phyloP scores from a whole-genome alignment of 2,797 vertebrate genomes.

The Ctenochaetus hawaiiensis region DNA sequence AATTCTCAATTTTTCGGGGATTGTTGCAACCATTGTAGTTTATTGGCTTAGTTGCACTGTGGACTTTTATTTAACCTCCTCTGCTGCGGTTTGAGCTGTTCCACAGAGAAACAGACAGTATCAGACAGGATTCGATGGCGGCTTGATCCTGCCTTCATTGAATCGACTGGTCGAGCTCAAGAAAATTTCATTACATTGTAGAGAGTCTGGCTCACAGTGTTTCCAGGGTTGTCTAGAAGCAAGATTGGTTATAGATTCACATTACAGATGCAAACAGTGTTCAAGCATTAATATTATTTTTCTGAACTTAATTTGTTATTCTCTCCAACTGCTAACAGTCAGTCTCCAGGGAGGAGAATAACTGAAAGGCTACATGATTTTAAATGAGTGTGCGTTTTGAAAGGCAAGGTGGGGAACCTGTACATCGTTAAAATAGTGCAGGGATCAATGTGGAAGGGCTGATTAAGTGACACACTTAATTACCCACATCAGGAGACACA shows the following conservation, averaged over 20 bases:
- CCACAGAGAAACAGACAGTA: background rate
- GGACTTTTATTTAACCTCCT: background rate
- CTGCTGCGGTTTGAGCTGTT: background rate
- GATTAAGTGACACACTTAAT: constrained; percentile 55
- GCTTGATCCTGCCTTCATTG: background rate
- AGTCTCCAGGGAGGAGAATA: constrained; percentile 2
- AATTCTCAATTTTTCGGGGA: too few species aligned
- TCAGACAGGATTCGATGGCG: background rate
- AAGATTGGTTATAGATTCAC: background rate
- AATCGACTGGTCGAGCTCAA: background rate
- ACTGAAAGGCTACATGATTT: constrained; percentile 1
- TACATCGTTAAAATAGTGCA: constrained; percentile 8
- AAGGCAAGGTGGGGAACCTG: constrained; percentile 24
- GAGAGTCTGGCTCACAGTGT: background rate
- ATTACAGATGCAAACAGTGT: constrained; percentile 34
- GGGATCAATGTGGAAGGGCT: constrained; percentile 40
- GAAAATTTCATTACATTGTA: background rate
- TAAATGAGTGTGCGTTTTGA: constrained; percentile 34
- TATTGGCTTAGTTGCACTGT: background rate
- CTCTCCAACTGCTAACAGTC: constrained; percentile 21
- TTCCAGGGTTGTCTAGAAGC: constrained; percentile 22
- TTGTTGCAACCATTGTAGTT: background rate
- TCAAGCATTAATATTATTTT: constrained; percentile 44
- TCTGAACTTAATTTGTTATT: constrained; percentile 36
- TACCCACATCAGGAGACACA: constrained; percentile 31